Base-by-base conservation (phyloP, 2,888 invertebrate genomes). In the Eumerus sabulonum region DNA sequence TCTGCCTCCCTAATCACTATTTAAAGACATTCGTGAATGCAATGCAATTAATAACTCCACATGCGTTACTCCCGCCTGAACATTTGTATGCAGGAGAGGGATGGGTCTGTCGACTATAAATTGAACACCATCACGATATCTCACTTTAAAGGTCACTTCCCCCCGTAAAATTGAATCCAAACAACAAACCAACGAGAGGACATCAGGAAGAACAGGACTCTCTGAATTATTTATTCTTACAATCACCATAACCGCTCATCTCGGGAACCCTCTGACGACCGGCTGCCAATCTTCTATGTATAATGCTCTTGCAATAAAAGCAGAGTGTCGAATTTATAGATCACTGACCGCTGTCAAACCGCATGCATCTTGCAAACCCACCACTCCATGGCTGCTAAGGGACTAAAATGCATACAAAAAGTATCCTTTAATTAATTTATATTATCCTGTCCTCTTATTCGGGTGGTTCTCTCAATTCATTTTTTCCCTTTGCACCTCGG, bases 371-470 rank as follows among this genome's bases (percentile, higher is more conserved):
- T 64, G 57, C 57, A 57, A 68, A 27, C 27, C 27, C 27, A 27
- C 27, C 27, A 27, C 27, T 27, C 7, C 27, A 19, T 9, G 36
- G 66, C 19, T 9, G n/a, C 17, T 38, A 17, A 56, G 54, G 62
- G 67, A 9, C 27, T n/a, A n/a, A 19, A 53, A 44, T 7, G 19
- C 47, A 76, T 63, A 63, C 42, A 70, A 76, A 71, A 27, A 64
- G 59, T 51, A 64, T 64, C 70, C 70, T 76, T 64, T 76, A 64
- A 71, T 76, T 76, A 70, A 76, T 76, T 76, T 60, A 76, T 76
- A 54, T 64, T 44, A 59, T 73, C 66, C 66, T 53, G 35, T 60
- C 45, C 59, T 54, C 45, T 64, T 53, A 47, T 16, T 64, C 45
- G 56, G 67, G 27, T 27, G 47, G 54, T 54, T 74, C 35, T 45